phyloP scores from a whole-genome alignment of 2,888 invertebrate genomes.

The Cerastoderma edule region DNA sequence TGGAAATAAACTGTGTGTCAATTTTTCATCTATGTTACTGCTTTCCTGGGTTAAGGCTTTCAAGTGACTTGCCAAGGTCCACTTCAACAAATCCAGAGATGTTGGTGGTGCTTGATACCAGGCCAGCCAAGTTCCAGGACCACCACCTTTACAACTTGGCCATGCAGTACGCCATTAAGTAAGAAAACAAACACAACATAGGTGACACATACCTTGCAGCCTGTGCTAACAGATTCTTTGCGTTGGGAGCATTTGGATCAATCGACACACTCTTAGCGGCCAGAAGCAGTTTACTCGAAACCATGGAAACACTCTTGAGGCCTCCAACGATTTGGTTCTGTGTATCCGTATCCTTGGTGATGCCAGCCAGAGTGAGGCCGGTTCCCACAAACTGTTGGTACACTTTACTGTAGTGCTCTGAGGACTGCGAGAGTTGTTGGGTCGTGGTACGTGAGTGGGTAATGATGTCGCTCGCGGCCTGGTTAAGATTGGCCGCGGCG shows the following conservation, averaged over 20 bases:
- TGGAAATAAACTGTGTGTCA: too few species aligned
- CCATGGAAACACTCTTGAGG: slow-evolving; percentile 93
- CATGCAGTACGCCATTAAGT: too few species aligned
- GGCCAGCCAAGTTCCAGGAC: too few species aligned
- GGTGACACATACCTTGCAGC: slow-evolving; percentile 90
- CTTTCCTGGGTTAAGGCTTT: too few species aligned
- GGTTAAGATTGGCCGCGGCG: slow-evolving; percentile 93
- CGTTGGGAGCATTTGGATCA: slow-evolving; percentile 94
- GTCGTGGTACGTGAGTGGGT: slow-evolving; percentile 88
- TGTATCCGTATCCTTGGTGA: slow-evolving; percentile 88
- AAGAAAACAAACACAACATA: too few species aligned
- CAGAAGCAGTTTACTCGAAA: slow-evolving; percentile 92
- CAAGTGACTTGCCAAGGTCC: too few species aligned
- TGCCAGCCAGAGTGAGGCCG: slow-evolving; percentile 79
- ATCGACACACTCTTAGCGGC: slow-evolving; percentile 95
- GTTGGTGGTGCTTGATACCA: too few species aligned
- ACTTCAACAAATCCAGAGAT: too few species aligned
- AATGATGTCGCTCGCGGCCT: slow-evolving; percentile 93
- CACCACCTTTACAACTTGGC: too few species aligned
- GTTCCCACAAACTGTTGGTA: slow-evolving; percentile 90
- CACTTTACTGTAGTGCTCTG: slow-evolving; percentile 89
- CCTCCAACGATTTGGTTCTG: slow-evolving; percentile 93
- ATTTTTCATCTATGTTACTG: too few species aligned
- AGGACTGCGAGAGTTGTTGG: slow-evolving; percentile 89
- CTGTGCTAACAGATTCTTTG: slow-evolving; percentile 93